Conservation (phyloP, 2,797 vertebrate genomes). For the Megalops cyprinoides region DNA sequence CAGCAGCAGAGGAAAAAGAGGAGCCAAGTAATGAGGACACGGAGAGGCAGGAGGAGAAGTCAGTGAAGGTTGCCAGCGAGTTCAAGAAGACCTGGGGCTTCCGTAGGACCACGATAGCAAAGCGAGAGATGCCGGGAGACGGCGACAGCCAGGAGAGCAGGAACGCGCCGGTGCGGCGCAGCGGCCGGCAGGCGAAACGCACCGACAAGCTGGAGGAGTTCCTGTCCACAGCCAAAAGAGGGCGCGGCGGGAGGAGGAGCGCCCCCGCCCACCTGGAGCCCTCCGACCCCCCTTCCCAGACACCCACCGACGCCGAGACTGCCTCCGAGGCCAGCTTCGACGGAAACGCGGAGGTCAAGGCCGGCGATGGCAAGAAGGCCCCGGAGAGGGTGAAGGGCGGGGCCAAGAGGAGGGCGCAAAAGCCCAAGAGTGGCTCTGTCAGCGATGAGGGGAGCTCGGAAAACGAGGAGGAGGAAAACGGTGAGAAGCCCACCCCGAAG, state of each 20-base stretch:
- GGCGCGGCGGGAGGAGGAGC: slow-evolving; percentile 69
- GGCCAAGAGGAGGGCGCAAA: slow-evolving; percentile 44
- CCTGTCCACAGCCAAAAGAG: slow-evolving; percentile 87
- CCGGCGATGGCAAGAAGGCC: slow-evolving; percentile 64
- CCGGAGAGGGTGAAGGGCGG: slow-evolving; percentile 67
- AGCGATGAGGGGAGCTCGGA: slow-evolving; percentile 76
- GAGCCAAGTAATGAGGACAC: slow-evolving; percentile 51
- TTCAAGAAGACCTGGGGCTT: slow-evolving; percentile 92
- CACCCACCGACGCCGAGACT: slow-evolving; percentile 87
- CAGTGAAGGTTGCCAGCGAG: slow-evolving; percentile 77
- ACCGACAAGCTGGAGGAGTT: slow-evolving; percentile 96
- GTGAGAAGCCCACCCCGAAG: background rate
- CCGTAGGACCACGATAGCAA: slow-evolving; percentile 87
- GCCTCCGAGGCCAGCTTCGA: slow-evolving; percentile 94
- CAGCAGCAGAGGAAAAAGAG: slow-evolving; percentile 24
- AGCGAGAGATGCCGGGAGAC: slow-evolving; percentile 85
- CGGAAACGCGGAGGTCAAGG: slow-evolving; percentile 79
- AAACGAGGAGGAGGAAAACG: slow-evolving; percentile 63
- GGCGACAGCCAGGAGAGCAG: slow-evolving; percentile 76
- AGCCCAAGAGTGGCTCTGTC: slow-evolving; percentile 31
- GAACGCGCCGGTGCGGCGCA: slow-evolving; percentile 84
- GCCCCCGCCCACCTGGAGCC: slow-evolving; percentile 78
- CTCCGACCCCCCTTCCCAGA: slow-evolving; percentile 85
- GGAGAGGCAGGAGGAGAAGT: slow-evolving; percentile 62
- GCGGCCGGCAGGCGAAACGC: slow-evolving; percentile 90